These are phyloP conservation scores for Spinibarbus caldwelli DNA, from an alignment of 2,797 vertebrate species.

Conservation along the genomic window DNA sequence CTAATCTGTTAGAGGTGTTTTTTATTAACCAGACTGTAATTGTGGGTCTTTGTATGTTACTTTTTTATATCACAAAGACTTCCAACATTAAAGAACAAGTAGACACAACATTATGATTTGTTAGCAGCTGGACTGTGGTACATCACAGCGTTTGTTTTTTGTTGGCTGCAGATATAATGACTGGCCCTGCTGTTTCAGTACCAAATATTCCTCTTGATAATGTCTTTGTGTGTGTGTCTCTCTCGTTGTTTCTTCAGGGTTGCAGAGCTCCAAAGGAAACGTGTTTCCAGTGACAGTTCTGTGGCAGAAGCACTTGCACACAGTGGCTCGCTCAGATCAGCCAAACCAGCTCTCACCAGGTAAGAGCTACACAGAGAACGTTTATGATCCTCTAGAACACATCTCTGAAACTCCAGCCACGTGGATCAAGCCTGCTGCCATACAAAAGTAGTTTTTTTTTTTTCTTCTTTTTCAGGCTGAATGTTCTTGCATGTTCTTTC, in stretches of 20 bases:
- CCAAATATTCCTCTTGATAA: conserved; percentile 11
- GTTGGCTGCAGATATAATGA: conserved; percentile 15
- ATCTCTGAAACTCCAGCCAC: conserved; percentile 14
- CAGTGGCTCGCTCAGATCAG: conserved; percentile 60
- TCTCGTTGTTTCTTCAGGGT: conserved; percentile 46
- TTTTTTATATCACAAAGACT: neutral
- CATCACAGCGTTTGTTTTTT: conserved; percentile 2
- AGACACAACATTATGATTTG: neutral
- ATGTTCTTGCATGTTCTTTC: conserved; percentile 7
- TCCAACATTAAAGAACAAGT: neutral
- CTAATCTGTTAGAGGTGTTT: neutral
- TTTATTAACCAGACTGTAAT: neutral
- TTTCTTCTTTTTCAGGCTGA: neutral
- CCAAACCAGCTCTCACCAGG: conserved; percentile 67
- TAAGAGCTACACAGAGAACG: conserved; percentile 49
- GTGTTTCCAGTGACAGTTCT: conserved; percentile 69
- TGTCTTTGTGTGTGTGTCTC: conserved; percentile 10
- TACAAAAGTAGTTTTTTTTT: neutral
- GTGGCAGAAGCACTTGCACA: conserved; percentile 65
- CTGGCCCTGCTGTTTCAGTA: conserved; percentile 30
- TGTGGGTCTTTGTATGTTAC: neutral
- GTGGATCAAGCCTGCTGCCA: conserved; percentile 15
- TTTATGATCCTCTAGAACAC: conserved; percentile 22
- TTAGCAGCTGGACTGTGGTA: neutral
- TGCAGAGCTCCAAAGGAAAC: conserved; percentile 61